Base-by-base conservation (phyloP, 2,113 vertebrate genomes). In the Paradoxurus hermaphroditus region DNA sequence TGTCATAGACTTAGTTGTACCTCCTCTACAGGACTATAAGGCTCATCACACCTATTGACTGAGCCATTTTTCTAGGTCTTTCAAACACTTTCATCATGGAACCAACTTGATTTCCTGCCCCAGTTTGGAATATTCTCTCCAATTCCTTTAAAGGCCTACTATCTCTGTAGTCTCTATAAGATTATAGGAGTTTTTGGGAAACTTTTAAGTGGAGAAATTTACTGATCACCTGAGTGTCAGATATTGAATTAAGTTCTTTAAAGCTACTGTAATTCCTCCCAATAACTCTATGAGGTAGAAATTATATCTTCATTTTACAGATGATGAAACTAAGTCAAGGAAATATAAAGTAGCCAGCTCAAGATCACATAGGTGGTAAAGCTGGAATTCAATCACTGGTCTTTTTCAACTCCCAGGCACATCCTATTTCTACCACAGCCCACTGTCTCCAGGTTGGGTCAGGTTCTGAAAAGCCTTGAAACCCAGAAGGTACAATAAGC, bases 171-270 rank as follows among this genome's bases (percentile, higher is more conserved):
- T 68, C n/a, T 82, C 86, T 51, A 8, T 81, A 77, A 84, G 19
- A 56, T 91, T 81, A 81, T 53, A 94, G 49, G n/a, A 34, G 15
- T 85, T 82, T 16, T 34, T 90, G 67, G 84, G 53, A 36, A 96
- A 92, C 46, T 86, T 93, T 88, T 95, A 85, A 70, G 16, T 86
- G 59, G 88, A 12, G 23, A 92, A 94, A 83, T 87, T 96, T n/a
- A 89, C 34, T 56, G 25, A 78, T 96, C 51, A 94, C 39, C 39
- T 73, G 15, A 84, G 29, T 94, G 67, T 5, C 53, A 95, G 44
- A 51, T 12, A 92, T 0, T 84, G 39, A 84, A 88, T 77, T 83
- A 79, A 95, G 36, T 89, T 91, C 72, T 96, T 96, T 90, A 94
- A 96, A 82, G 68, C 25, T 95, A 78, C n/a, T 91, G 49, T 44